A percentile compares a stretch with the other conserved stretches of the same genome.
Evolutionary conservation across 2,113 vertebrate genomes (phyloP).

Genomic region (Malurus alboscapulatus): DNA sequence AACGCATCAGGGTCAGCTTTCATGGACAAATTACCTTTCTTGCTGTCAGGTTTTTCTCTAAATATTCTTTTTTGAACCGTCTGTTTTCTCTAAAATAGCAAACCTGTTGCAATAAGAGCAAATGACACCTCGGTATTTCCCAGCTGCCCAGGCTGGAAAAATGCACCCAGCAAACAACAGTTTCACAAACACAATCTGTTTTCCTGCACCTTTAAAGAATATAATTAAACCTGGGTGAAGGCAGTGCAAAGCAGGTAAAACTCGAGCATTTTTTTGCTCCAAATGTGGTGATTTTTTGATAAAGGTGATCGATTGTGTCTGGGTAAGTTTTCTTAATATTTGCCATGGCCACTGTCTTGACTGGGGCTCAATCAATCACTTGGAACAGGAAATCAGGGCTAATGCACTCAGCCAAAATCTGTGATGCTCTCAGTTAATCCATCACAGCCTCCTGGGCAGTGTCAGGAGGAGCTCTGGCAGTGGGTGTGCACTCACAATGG

Average conservation of each 20-base stretch:
- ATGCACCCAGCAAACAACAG: not conserved
- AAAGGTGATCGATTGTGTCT: slow-evolving; percentile 64
- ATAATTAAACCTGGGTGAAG: not conserved
- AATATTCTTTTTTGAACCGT: not conserved
- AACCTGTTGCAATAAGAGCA: not conserved
- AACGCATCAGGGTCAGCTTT: not conserved
- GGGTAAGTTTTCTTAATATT: slow-evolving; percentile 65
- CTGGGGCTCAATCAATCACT: slow-evolving; percentile 65
- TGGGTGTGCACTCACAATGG: not conserved
- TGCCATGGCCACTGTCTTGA: slow-evolving; percentile 50
- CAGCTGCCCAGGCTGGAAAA: not conserved
- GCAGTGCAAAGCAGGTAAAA: not conserved
- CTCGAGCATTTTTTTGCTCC: not conserved
- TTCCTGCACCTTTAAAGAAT: not conserved
- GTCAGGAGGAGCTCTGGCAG: not conserved
- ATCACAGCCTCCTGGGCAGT: slow-evolving; percentile 54
- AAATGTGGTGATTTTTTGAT: slow-evolving; percentile 44
- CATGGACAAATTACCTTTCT: not conserved
- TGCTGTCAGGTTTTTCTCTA: not conserved
- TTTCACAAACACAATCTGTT: not conserved
- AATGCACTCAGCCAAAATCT: slow-evolving; percentile 69
- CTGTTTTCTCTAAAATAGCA: not conserved
- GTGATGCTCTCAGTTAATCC: slow-evolving; percentile 55
- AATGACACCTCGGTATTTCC: not conserved
- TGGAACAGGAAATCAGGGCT: slow-evolving; percentile 67